phyloP scores from a whole-genome alignment of 1,140 invertebrate genomes.

The Leptopilina clavipes region DNA sequence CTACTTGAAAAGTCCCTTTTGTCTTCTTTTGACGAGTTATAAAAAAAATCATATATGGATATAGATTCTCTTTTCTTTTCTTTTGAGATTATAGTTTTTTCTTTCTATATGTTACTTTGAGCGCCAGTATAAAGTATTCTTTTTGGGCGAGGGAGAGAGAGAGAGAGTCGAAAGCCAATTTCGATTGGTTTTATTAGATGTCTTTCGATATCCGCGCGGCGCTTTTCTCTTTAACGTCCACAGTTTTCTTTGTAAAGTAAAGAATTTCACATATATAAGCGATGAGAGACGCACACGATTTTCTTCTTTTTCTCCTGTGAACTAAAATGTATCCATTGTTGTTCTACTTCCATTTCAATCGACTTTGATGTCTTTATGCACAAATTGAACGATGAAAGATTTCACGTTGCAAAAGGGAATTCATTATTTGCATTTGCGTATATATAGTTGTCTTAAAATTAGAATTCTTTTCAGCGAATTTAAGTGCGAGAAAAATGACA shows the following conservation, averaged over 20 bases:
- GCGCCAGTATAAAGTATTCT: slow-evolving; percentile 46
- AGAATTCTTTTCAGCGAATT: no score
- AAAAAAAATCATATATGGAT: slow-evolving; percentile 20
- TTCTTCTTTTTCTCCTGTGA: slow-evolving; percentile 47
- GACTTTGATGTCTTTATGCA: slow-evolving; percentile 13
- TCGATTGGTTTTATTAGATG: slow-evolving; percentile 67
- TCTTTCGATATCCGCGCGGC: slow-evolving; percentile 56
- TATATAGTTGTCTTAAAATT: no score
- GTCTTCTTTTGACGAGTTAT: slow-evolving; percentile 8
- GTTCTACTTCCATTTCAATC: slow-evolving; percentile 7
- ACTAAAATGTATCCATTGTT: slow-evolving; percentile 20
- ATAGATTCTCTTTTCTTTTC: slow-evolving; percentile 45
- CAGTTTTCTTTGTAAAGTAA: slow-evolving; percentile 57
- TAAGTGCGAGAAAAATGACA: no score
- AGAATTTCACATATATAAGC: slow-evolving; percentile 51
- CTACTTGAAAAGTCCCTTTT: slow-evolving; percentile 30
- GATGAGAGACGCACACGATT: slow-evolving; percentile 51
- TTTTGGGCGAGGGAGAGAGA: slow-evolving; percentile 42
- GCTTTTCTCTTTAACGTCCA: slow-evolving; percentile 58
- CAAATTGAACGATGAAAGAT: background rate
- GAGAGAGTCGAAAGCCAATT: slow-evolving; percentile 60
- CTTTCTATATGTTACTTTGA: slow-evolving; percentile 28
- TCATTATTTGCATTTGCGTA: background rate
- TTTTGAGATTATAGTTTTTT: slow-evolving; percentile 39
- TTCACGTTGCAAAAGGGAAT: background rate